Evolutionary conservation across 2,797 vertebrate species (phyloP), one percentile per base, ranked within the genome.

Genomic region (Leptatherina wallacei): DNA sequence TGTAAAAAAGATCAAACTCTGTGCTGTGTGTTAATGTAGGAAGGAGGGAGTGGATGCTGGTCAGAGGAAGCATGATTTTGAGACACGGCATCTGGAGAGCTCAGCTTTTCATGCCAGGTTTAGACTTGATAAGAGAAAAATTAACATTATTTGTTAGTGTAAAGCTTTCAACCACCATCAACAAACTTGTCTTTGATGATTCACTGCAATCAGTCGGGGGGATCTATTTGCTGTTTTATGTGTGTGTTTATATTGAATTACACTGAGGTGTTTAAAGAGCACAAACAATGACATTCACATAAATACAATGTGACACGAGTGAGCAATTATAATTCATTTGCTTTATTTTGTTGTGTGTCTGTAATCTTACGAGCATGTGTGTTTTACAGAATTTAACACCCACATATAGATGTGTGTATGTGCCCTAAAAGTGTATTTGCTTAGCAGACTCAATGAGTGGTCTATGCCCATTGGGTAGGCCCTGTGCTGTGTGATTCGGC

Each of bases 401-500:
- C 52, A 44, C 44, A 44, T 10, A 47, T 29, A 29, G 2, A 33
- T 42, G 10, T 24, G 14, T 3, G 12, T 73, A 32, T 60, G 54
- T 62, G 59, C 42, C 51, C 33, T 60, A 62, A 44, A 61, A 73
- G 77, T 78, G 79, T 81, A 72, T 83, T 84, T 74, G 64, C 73
- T 71, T 56, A 47, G 74, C 51, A 59, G 65, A 65, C 60, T 69
- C 61, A 52, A 20, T 77, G 65, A 78, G 77, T 84, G 75, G 73
- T 79, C 40, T 60, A 22, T 83, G 75, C 80, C 81, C 74, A 74
- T 73, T 87, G 88, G 85, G 80, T 65, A 65, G 68, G 40, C 52
- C 66, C 77, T 65, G 85, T 88, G 82, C 89, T 91, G 76, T 86
- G 82, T 73, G 56, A 74, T 77, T 90, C 78, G 82, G 77, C 82